Evolutionary conservation across 2,888 invertebrate species (phyloP), one percentile per base, ranked within the genome.

Genomic region (Dryococelus australis): DNA sequence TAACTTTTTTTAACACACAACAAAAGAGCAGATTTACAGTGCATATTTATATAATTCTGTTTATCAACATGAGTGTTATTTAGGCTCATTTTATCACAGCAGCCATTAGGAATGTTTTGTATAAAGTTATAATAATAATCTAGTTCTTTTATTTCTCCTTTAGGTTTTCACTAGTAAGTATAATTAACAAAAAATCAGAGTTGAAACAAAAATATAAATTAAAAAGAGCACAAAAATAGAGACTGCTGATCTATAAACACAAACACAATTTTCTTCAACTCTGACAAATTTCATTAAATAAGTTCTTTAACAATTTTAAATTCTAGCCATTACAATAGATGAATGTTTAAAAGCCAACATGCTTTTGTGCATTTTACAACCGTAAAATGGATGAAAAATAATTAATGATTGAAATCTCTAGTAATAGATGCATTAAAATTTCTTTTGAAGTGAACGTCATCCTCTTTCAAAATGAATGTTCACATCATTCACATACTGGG

Each of bases 1-100:
- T 65, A 65, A 65, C 65, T n/a, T 65, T n/a, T 65, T 65, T 65
- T 65, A 65, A 65, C 65, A 65, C 65, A 65, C 65, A 65, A 65
- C 65, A 65, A n/a, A 65, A 65, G 16, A 65, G 65, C n/a, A 20
- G 65, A 65, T 65, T n/a, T 65, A 65, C 65, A 65, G 16, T 10
- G 65, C 24, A 65, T 65, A 65, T 65, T 65, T n/a, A 65, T 65
- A 65, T 16, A 65, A 65, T 20, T 65, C 65, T 24, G 65, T 65
- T 65, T n/a, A 65, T 20, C 2, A 65, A 47, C n/a, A 65, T 20
- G 24, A 65, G 65, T 65, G 20, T 65, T 6, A 24, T 65, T 65
- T 65, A 65, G 65, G 65, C 65, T 65, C 65, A 65, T 20, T 65
- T 65, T 65, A 65, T 65, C 65, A 65, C 65, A 65, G 65, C 65